Base-by-base conservation (phyloP, 2,888 invertebrate genomes). In the Nesidiocoris tenuis region DNA sequence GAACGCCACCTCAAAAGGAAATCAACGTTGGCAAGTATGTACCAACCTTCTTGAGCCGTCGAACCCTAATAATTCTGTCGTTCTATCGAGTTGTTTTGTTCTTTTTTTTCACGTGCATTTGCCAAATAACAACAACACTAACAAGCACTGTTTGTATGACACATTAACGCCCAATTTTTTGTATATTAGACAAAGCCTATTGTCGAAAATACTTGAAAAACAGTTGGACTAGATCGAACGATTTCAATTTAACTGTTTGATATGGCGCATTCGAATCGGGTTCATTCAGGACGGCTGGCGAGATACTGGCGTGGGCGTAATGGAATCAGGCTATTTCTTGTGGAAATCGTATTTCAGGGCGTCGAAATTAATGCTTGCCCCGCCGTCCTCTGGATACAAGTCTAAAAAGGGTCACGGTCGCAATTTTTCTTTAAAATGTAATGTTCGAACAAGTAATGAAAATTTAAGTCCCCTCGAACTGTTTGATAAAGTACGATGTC, bases 1-100 rank as follows among this genome's bases (percentile, higher is more conserved):
- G 90, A 91, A 82, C 90, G 92, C 85, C 90, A 88, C 82, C 86
- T 89, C 87, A 89, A 90, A 85, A 90, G 92, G 86, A 90, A 89
- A 84, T 86, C 89, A 80, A 86, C 89, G 80, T 84, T 88, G 71
- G 77, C 78, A 78, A 78, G 78, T 78, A 78, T 76, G 78, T 77
- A 57, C 57, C 74, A 39, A 39, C 39, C 39, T 3, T 39, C 39
- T 39, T 39, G 39, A 39, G 39, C 39, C 39, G 39, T 39, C 39
- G 39, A 7, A 7, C 39, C 39, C 39, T 39, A 39, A 39, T 39
- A 7, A 7, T 39, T 39, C 39, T 81, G 82, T 82, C n/a, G n/a
- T n/a, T n/a, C n/a, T n/a, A n/a, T n/a, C n/a, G n/a, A n/a, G n/a
- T n/a, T n/a, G n/a, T 72, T 16, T 55, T 24, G 54, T 68, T n/a